phyloP scores from a whole-genome alignment of 2,113 vertebrate species.

The Microtus pennsylvanicus region DNA sequence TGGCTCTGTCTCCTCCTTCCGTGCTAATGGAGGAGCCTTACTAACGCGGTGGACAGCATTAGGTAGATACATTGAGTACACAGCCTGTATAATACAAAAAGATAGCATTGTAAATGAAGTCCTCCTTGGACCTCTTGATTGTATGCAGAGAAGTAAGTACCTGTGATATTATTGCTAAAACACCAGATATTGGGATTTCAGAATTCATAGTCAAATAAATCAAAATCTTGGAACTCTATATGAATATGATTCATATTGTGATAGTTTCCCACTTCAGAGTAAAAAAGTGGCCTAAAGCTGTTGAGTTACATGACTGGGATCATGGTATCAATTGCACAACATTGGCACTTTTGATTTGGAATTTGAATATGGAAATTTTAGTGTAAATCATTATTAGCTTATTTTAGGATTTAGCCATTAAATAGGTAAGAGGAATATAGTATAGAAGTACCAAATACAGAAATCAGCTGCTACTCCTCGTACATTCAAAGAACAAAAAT shows the following conservation, averaged over 20 bases:
- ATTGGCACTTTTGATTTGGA: neutral
- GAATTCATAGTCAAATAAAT: constrained; percentile 20
- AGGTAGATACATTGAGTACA: constrained; percentile 26
- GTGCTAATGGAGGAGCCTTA: neutral
- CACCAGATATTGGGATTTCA: constrained; percentile 24
- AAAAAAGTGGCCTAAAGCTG: neutral
- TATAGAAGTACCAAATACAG: neutral
- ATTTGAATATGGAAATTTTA: neutral
- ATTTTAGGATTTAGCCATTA: neutral
- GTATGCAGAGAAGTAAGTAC: neutral
- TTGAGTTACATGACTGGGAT: neutral
- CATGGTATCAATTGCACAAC: neutral
- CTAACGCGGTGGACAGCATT: neutral
- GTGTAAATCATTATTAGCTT: neutral
- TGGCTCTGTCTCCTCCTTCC: neutral
- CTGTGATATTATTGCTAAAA: constrained; percentile 19
- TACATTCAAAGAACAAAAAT: neutral
- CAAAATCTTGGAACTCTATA: constrained; percentile 10
- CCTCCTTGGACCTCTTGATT: neutral
- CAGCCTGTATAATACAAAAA: constrained; percentile 15
- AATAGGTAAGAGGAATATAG: neutral
- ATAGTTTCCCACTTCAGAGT: neutral
- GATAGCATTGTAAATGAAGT: neutral
- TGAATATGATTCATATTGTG: neutral
- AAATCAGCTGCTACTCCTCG: neutral